Base-by-base conservation (phyloP, 1,140 invertebrate species). In the Drosophila mayri region DNA sequence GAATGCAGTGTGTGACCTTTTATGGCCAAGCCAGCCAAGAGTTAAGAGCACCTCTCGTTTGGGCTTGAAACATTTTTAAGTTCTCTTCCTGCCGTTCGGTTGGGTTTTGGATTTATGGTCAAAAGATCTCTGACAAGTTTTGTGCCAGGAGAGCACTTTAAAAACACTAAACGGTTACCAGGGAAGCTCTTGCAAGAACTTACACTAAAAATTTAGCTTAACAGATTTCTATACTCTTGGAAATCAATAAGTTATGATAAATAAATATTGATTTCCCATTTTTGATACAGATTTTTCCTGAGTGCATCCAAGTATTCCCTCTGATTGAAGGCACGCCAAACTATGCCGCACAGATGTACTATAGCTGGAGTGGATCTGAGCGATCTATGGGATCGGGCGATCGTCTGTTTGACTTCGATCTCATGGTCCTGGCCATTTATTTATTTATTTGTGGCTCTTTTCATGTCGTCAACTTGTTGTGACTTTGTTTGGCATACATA, bases 401-500 rank as follows among this genome's bases (percentile, higher is more conserved):
- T 79, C 65, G 47, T 60, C 63, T 43, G 38, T 32, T 60, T 30
- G 52, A 55, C 44, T 72, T 50, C 70, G 70, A 73, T 73, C 70
- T 25, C 70, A 73, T 73, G 70, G 70, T 60, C 66, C 82, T 77
- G 59, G 47, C 77, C 71, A 66, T 76, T 79, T 76, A 74, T 67
- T 70, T 72, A 84, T 85, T 81, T 86, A 81, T 86, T 86, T 75
- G 81, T 63, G 63, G 70, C 65, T 65, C 58, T 58, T 62, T 62
- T 76, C 65, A 70, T 81, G 63, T 80, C 79, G 74, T 83, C 77
- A 79, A 91, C 83, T 91, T 87, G 87, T 87, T 91, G 81, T 87
- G 87, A 87, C 87, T 91, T 84, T 87, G 87, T 91, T 91, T 91
- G 87, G 87, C 87, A 91, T 91, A 88, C 80, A 86, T 86, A 90